phyloP scores from a whole-genome alignment of 2,113 vertebrate genomes.

The Mus pahari region DNA sequence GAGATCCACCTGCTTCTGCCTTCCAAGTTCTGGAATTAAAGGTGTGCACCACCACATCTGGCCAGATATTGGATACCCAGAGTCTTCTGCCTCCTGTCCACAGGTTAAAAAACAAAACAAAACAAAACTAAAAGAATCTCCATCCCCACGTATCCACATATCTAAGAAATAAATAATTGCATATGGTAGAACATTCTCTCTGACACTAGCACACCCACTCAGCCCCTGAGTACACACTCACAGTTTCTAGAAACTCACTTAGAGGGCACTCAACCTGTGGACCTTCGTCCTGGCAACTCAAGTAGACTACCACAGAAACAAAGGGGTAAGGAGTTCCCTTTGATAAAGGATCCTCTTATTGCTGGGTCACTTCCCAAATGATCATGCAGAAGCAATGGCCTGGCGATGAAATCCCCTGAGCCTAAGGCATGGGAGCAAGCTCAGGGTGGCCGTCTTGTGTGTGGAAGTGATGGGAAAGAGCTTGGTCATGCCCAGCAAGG shows the following conservation, averaged over 20 bases:
- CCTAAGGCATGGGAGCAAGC: too few relatives aligned
- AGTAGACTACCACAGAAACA: neutral
- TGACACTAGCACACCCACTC: neutral
- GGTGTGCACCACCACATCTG: neutral
- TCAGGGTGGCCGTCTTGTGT: neutral
- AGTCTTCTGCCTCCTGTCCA: neutral
- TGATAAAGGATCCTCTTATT: neutral
- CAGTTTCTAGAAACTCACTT: neutral
- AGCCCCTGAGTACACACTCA: accelerated
- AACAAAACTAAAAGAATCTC: neutral
- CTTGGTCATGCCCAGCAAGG: neutral
- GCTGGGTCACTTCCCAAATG: neutral
- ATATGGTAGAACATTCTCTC: neutral
- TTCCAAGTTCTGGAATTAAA: neutral
- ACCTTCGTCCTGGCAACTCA: neutral
- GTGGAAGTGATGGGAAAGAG: accelerated
- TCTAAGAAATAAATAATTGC: neutral
- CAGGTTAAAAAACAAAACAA: neutral
- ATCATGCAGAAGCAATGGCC: neutral
- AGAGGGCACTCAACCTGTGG: neutral
- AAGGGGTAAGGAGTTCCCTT: neutral
- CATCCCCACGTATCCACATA: too few relatives aligned
- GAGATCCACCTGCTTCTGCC: neutral
- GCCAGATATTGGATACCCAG: neutral
- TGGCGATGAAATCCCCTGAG: neutral